Percentiles rank a stretch among this genome's conserved stretches.
Evolutionary conservation across 2,113 vertebrate species (phyloP).

Genomic region (Erpornis zantholeuca): DNA sequence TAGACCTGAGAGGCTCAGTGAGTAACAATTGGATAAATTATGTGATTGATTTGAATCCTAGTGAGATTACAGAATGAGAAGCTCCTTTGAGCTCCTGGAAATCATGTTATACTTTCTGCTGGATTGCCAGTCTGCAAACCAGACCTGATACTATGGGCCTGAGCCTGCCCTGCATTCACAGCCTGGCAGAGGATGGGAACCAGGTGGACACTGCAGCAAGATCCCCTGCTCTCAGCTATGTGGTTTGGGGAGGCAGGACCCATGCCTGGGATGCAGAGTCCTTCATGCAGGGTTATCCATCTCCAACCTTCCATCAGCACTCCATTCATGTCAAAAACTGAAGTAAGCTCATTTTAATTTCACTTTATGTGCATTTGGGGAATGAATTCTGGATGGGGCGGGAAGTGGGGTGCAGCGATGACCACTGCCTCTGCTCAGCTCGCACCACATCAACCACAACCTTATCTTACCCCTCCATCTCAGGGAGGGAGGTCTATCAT

Average conservation of each 20-base stretch:
- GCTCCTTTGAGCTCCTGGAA: background rate
- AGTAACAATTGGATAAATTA: background rate
- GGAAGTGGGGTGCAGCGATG: background rate
- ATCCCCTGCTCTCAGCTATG: accelerated
- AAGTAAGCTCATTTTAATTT: background rate
- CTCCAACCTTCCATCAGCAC: background rate
- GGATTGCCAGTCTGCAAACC: background rate
- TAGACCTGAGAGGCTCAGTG: background rate
- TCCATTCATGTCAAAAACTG: background rate
- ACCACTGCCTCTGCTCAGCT: background rate
- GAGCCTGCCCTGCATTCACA: background rate
- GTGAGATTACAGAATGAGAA: background rate
- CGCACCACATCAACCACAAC: conserved; percentile 11
- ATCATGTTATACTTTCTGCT: accelerated
- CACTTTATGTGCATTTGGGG: background rate
- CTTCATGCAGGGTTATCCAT: background rate
- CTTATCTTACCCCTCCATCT: background rate
- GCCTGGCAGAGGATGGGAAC: background rate
- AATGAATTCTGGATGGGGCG: background rate
- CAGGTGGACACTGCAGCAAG: accelerated
- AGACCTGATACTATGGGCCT: accelerated
- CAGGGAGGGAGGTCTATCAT: background rate
- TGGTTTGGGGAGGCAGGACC: background rate
- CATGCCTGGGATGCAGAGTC: background rate
- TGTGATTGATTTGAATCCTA: background rate